Evolutionary conservation across 2,113 vertebrate species (phyloP).

Genomic region (Serilophus lunatus): DNA sequence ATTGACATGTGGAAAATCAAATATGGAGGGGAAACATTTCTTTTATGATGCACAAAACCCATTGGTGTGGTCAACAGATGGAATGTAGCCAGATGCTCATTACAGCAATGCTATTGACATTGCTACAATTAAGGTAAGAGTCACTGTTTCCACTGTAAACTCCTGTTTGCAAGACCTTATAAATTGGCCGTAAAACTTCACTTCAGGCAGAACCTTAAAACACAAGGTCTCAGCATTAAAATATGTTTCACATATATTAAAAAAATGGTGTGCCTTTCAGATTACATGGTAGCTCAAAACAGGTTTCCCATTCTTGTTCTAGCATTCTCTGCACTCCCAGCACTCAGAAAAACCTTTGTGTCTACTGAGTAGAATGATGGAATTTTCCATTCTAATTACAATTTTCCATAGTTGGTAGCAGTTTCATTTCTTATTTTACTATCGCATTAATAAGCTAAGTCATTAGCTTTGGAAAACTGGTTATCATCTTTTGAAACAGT

Average conservation of each 20-base stretch:
- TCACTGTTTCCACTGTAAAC: slow-evolving; percentile 71
- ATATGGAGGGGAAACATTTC: slow-evolving; percentile 40
- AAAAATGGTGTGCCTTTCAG: slow-evolving; percentile 39
- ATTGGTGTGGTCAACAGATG: slow-evolving; percentile 67
- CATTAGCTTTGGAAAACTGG: slow-evolving; percentile 28
- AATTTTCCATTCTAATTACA: slow-evolving; percentile 62
- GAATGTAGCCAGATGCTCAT: slow-evolving; percentile 66
- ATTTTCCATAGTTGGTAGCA: slow-evolving; percentile 47
- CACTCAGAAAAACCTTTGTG: slow-evolving; percentile 58
- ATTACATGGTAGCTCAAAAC: slow-evolving; percentile 51
- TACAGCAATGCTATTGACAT: slow-evolving; percentile 67
- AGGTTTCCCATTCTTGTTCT: slow-evolving; percentile 60
- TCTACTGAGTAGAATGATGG: slow-evolving; percentile 22
- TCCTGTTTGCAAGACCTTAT: slow-evolving; percentile 63
- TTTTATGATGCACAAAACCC: slow-evolving; percentile 56
- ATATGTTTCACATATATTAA: slow-evolving; percentile 55
- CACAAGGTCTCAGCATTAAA: slow-evolving; percentile 51
- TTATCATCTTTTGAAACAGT: slow-evolving; percentile 32
- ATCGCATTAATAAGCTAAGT: neutral
- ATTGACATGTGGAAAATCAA: slow-evolving; percentile 58
- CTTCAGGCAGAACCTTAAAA: slow-evolving; percentile 57
- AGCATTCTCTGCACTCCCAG: slow-evolving; percentile 16
- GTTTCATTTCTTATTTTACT: slow-evolving; percentile 51
- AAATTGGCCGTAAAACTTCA: slow-evolving; percentile 63
- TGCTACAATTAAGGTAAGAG: slow-evolving; percentile 66